A percentile compares a stretch with the other conserved stretches of the same genome.
phyloP scores from a whole-genome alignment of 2,797 vertebrate genomes.

The Discoglossus pictus region DNA sequence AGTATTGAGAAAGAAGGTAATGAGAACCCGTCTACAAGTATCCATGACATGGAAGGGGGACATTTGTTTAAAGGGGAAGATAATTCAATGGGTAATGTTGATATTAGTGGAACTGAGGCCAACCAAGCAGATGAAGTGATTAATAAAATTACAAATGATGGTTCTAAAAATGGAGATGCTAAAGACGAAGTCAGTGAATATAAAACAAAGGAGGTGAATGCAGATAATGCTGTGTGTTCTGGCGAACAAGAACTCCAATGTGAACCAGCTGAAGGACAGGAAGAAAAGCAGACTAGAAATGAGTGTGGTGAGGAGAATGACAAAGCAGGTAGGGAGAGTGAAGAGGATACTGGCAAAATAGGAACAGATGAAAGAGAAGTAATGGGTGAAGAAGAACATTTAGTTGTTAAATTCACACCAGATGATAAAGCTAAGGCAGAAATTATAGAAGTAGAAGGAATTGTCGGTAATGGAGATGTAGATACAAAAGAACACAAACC shows the following conservation, averaged over 20 bases:
- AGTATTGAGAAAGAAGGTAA: not conserved
- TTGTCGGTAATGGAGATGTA: too few relatives aligned
- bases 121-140: too few relatives aligned
- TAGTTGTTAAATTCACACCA: constrained; percentile 45
- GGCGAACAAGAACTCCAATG: too few relatives aligned
- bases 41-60: not conserved
- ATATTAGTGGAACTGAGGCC: too few relatives aligned
- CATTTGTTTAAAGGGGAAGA: too few relatives aligned
- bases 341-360: too few relatives aligned
- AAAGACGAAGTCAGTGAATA: not conserved
- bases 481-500: not conserved
- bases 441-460: too few relatives aligned
- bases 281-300: not conserved
- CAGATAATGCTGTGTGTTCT: not conserved
- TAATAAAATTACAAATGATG: too few relatives aligned
- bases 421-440: constrained; percentile 36
- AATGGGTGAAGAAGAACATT: too few relatives aligned
- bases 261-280: not conserved
- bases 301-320: not conserved
- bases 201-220: constrained; percentile 10
- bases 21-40: not conserved
- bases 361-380: too few relatives aligned
- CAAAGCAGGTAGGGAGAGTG: not conserved
- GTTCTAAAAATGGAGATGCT: not conserved
- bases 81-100: not conserved